A percentile compares a stretch with the other conserved stretches of the same genome.
Conservation (phyloP, 2,888 invertebrate species). For the Abrostola triplasia region DNA sequence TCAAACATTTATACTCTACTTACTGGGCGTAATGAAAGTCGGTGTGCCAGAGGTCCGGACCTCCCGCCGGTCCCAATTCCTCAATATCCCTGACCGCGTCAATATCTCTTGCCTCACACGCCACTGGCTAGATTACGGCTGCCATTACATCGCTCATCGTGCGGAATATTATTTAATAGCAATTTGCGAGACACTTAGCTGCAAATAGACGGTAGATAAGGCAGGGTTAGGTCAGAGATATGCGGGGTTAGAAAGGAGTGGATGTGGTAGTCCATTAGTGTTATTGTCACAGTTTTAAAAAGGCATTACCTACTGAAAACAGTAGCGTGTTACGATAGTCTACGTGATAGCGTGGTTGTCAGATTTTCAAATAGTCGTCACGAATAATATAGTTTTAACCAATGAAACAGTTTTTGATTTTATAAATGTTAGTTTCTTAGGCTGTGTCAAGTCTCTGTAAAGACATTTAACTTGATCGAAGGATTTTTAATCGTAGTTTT, state of each 20-base stretch:
- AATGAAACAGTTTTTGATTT: too few species aligned
- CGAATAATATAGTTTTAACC: too few species aligned
- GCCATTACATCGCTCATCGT: constrained; percentile 49
- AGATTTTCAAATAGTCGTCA: too few species aligned
- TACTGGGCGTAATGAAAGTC: too few species aligned
- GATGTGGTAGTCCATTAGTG: constrained; percentile 9
- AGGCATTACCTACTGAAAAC: too few species aligned
- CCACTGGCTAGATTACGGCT: constrained; percentile 37
- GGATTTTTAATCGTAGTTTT: too few species aligned
- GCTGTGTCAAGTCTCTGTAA: too few species aligned
- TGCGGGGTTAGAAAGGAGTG: constrained; percentile 11
- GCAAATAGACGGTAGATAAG: constrained; percentile 60
- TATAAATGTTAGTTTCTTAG: too few species aligned
- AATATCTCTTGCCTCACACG: constrained; percentile 32
- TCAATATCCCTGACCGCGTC: constrained; percentile 23
- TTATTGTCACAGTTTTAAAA: background rate
- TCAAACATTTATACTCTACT: too few species aligned
- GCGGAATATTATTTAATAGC: constrained; percentile 68
- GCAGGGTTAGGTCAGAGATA: constrained; percentile 1
- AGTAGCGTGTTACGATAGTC: too few species aligned
- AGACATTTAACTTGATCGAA: too few species aligned
- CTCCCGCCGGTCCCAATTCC: background rate
- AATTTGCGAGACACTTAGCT: constrained; percentile 65
- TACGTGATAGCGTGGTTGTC: too few species aligned
- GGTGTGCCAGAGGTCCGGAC: background rate